Base-by-base conservation (phyloP, 1,140 invertebrate genomes). In the Anastatus disparis region DNA sequence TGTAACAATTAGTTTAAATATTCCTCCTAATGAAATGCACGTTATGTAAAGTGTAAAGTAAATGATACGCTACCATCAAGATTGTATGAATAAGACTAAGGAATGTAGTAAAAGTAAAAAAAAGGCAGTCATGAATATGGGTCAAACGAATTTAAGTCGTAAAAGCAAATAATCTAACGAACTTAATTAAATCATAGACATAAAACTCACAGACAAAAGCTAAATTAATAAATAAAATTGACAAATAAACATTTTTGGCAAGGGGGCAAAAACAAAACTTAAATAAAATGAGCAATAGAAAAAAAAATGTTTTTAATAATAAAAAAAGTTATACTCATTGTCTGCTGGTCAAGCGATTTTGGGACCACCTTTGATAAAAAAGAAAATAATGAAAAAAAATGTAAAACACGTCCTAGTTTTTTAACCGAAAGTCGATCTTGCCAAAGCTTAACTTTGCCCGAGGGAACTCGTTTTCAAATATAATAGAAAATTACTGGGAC, bases 361-460 rank as follows among this genome's bases (percentile, higher is more conserved):
- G 66, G 66, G 56, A 69, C 66, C 66, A 69, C 44, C 26, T 42
- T 58, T 13, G 35, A 24, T 58, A 40, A 58, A 40, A 24, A 6
- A n/a, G 15, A 42, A 4, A n/a, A 24, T 22, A 42, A 4, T 3
- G 4, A 42, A 42, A 24, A 2, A 26, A 0, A 64, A 27, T 64
- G 10, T 17, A 7, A 15, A 2, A 31, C 10, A 13, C 7, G 12
- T 48, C 3, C 15, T 17, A 29, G 31, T 26, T 27, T 1, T 29
- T 10, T 15, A 40, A 24, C 15, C 0, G 3, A n/a, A 13, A 22
- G n/a, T n/a, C n/a, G n/a, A n/a, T n/a, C n/a, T n/a, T n/a, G n/a
- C n/a, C n/a, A n/a, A n/a, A n/a, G n/a, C n/a, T n/a, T n/a, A n/a
- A n/a, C n/a, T n/a, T n/a, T n/a, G n/a, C n/a, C n/a, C n/a, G n/a